These are phyloP conservation scores for Epinephelus coioides DNA, from an alignment of 2,797 vertebrate genomes.

Conservation along the genomic window DNA sequence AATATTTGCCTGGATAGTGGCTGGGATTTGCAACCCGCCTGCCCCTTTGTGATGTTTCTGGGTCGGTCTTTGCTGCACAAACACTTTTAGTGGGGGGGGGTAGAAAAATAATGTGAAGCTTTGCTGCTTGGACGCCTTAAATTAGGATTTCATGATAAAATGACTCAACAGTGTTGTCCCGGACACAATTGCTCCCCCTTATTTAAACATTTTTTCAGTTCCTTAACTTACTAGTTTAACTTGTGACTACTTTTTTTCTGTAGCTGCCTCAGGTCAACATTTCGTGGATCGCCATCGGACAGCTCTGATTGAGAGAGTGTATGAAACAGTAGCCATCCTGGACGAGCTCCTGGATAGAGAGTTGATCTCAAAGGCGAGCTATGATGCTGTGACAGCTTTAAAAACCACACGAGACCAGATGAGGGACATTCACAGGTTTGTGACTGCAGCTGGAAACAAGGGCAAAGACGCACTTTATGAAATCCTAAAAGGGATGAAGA, in stretches of 20 bases:
- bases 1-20: no score
- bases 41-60: no score
- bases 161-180: no score
- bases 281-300: conserved; percentile 1
- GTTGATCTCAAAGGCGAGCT: not conserved
- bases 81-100: no score
- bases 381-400: not conserved
- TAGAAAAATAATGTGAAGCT: no score
- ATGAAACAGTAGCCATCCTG: not conserved
- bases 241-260: not conserved
- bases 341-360: not conserved
- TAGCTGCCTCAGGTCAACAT: not conserved
- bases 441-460: rapidly evolving
- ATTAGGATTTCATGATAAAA: no score
- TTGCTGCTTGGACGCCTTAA: no score
- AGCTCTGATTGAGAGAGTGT: conserved; percentile 1
- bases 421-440: not conserved
- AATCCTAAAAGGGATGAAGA: conserved; percentile 14
- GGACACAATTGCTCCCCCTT: no score
- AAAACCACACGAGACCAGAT: not conserved
- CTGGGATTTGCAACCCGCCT: no score
- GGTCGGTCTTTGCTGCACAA: no score
- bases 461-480: conserved; percentile 8
- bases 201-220: no score
- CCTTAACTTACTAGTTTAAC: no score